These are phyloP conservation scores for Pelochelys cantorii DNA, from an alignment of 2,797 vertebrate species.

Conservation along the genomic window DNA sequence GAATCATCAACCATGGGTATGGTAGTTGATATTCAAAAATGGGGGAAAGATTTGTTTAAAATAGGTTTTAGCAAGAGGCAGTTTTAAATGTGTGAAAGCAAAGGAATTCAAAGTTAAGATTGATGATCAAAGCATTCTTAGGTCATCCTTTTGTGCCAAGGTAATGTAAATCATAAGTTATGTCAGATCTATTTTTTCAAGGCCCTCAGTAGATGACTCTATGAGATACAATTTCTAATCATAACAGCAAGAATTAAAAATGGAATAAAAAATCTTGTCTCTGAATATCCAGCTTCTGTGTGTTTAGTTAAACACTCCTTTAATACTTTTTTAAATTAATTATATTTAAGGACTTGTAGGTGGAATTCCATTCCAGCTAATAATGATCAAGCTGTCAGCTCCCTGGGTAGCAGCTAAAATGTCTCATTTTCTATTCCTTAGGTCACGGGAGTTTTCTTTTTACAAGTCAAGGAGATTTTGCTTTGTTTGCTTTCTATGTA, in stretches of 20 bases:
- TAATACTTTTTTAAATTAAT: slow-evolving; percentile 32
- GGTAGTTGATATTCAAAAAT: slow-evolving; percentile 40
- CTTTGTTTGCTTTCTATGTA: slow-evolving; percentile 41
- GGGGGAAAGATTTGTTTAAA: neutral
- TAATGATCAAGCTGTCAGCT: slow-evolving; percentile 29
- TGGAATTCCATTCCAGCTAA: slow-evolving; percentile 5
- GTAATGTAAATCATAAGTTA: neutral
- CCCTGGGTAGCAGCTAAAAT: slow-evolving; percentile 25
- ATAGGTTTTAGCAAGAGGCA: neutral
- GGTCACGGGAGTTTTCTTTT: slow-evolving; percentile 14
- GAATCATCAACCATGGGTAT: neutral
- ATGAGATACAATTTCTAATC: neutral
- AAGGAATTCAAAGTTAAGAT: neutral
- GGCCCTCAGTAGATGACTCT: rapidly evolving
- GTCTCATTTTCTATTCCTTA: slow-evolving; percentile 40
- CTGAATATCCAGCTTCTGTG: slow-evolving; percentile 20
- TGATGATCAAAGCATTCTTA: neutral
- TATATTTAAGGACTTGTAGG: slow-evolving; percentile 26
- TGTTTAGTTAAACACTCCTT: neutral
- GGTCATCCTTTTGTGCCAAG: neutral
- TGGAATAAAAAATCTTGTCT: slow-evolving; percentile 11
- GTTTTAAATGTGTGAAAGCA: slow-evolving; percentile 26
- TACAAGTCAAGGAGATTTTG: slow-evolving; percentile 1
- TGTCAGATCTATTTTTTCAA: neutral
- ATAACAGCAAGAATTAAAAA: neutral